Evolutionary conservation across 2,888 invertebrate genomes (phyloP).

Genomic region (Ligdia adustata): DNA sequence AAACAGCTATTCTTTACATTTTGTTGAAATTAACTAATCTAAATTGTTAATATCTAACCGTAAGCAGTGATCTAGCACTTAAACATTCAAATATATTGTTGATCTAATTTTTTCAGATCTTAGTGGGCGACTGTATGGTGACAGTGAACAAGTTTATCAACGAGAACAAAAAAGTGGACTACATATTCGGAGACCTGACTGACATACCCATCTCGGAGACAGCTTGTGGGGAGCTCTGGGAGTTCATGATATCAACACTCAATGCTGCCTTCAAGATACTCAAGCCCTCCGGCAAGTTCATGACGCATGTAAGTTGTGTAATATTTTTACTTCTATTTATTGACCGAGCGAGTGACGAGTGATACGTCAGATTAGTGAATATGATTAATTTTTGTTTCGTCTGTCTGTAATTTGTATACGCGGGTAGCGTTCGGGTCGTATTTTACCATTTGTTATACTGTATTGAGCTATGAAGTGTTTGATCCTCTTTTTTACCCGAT

Average conservation of each 20-base stretch:
- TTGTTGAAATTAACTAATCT: no score
- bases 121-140: conserved; percentile 95
- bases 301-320: conserved; percentile 94
- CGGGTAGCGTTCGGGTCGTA: no score
- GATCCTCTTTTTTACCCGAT: no score
- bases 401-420: no score
- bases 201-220: conserved; percentile 95
- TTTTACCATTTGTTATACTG: no score
- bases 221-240: conserved; percentile 93
- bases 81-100: no score
- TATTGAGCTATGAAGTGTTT: neutral
- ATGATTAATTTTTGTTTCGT: no score
- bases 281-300: conserved; percentile 92
- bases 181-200: conserved; percentile 96
- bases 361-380: no score
- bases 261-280: conserved; percentile 92
- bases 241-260: conserved; percentile 93
- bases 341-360: no score
- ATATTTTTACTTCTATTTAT: conserved; percentile 51
- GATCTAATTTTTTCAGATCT: conserved; percentile 85
- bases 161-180: conserved; percentile 94
- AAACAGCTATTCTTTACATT: no score
- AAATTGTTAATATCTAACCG: no score
- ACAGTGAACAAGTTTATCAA: conserved; percentile 91
- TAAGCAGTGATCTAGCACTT: no score